Base-by-base conservation (phyloP, 2,797 vertebrate species). In the Acropternis orthonyx region DNA sequence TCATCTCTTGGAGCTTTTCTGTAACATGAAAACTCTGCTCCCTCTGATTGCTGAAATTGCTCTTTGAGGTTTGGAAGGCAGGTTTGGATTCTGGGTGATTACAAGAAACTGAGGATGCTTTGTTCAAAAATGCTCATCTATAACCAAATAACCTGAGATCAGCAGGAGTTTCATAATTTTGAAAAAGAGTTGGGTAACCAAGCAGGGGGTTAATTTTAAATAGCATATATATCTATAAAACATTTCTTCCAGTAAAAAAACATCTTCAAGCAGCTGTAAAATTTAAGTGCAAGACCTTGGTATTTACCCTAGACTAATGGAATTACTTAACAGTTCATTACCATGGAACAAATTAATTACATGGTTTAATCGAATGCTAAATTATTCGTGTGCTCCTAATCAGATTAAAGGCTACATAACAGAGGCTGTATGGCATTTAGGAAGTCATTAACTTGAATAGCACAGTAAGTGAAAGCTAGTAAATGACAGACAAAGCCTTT, bases 351-450 rank as follows among this genome's bases (percentile, higher is more conserved):
- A 89, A 89, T 72, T 79, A 91, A 89, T 83, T 75, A 75, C 20
- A 79, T 24, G 39, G 34, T 58, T 89, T 75, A 91, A 89, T 78
- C 0, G 0, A 43, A 83, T 0, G 4, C 44, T 86, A 79, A 71
- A 91, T 75, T 78, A 86, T 83, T 89, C 0, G 18, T 32, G 39
- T 54, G 32, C 28, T 75, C 26, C 76, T 89, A 83, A 89, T 86
- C 76, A 86, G 81, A 93, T 86, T 86, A 93, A 91, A 75, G 67
- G 67, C 62, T 86, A 71, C 22, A n/a, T 39, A 86, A 85, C 52
- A 89, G 66, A 67, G 32, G 12, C 24, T 62, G 37, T 74, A 67
- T 44, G 67, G 58, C 32, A 83, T 44, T 74, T 86, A 67, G 22
- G 34, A 93, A 89, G 43, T 67, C 48, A 75, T 89, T 89, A 82